Conservation (phyloP, 1,140 invertebrate genomes). For the Saccostrea echinata region DNA sequence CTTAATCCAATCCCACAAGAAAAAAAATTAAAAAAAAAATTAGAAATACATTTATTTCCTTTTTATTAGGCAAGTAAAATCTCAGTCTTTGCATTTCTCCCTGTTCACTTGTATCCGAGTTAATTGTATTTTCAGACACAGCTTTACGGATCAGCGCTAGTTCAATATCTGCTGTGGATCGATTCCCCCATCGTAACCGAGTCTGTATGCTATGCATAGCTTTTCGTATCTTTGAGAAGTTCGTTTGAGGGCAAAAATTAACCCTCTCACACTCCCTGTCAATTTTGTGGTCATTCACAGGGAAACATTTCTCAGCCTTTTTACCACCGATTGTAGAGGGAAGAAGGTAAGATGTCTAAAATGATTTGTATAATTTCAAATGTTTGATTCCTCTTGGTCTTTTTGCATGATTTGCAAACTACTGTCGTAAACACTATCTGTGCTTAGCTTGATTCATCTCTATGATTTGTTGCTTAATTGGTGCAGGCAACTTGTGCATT, state of each 20-base stretch:
- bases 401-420: background rate
- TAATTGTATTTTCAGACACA: conserved; percentile 31
- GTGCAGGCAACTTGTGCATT: background rate
- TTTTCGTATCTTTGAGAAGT: background rate
- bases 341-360: background rate
- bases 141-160: conserved; percentile 34
- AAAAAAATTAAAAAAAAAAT: background rate
- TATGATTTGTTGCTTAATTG: background rate
- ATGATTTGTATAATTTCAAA: background rate
- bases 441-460: background rate
- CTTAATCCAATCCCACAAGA: background rate
- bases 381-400: background rate
- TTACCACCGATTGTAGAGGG: background rate
- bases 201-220: background rate
- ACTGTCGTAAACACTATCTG: background rate
- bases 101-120: background rate
- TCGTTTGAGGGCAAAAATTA: conserved; percentile 12
- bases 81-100: background rate
- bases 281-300: background rate
- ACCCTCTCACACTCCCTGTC: background rate
- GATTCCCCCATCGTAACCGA: conserved; percentile 10
- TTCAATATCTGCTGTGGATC: conserved; percentile 24
- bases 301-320: background rate
- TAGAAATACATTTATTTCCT: background rate
- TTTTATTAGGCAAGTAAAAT: background rate